A percentile compares a stretch with the other conserved stretches of the same genome.
These are phyloP conservation scores for Drosophila ochracea DNA, from an alignment of 2,888 invertebrate species.

Conservation along the genomic window DNA sequence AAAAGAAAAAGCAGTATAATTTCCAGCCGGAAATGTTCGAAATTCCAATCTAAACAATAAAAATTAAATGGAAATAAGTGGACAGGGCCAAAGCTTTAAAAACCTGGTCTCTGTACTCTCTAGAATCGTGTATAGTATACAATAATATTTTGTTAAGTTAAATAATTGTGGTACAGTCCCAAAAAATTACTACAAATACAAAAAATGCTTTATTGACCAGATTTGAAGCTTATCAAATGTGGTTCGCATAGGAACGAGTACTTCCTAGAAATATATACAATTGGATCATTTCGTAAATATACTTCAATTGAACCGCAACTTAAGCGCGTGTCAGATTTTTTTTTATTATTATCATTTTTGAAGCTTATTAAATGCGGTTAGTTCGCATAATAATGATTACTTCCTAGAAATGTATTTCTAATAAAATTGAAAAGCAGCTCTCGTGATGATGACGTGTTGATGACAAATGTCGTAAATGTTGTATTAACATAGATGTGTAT, in stretches of 20 bases:
- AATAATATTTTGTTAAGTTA: not conserved
- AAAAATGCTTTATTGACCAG: not conserved
- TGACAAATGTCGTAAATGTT: conserved; percentile 31
- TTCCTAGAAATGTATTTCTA: not conserved
- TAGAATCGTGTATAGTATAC: not conserved
- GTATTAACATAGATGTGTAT: not conserved
- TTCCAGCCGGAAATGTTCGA: not conserved
- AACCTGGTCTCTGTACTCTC: not conserved
- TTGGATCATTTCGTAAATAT: too few relatives aligned
- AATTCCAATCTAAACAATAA: not conserved
- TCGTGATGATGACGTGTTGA: not conserved
- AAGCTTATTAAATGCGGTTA: conserved; percentile 20
- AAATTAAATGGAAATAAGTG: not conserved
- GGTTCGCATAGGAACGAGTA: not conserved
- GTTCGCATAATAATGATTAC: not conserved
- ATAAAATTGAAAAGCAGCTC: conserved; percentile 14
- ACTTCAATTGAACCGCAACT: not conserved
- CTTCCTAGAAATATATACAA: not conserved
- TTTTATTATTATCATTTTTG: not conserved
- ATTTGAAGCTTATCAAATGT: conserved; percentile 4
- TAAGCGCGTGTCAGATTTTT: not conserved
- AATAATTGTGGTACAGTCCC: not conserved
- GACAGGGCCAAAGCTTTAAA: not conserved
- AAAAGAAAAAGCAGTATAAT: not conserved
- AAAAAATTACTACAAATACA: not conserved